Conservation (phyloP, 2,113 vertebrate species). For the Rallus limicola region DNA sequence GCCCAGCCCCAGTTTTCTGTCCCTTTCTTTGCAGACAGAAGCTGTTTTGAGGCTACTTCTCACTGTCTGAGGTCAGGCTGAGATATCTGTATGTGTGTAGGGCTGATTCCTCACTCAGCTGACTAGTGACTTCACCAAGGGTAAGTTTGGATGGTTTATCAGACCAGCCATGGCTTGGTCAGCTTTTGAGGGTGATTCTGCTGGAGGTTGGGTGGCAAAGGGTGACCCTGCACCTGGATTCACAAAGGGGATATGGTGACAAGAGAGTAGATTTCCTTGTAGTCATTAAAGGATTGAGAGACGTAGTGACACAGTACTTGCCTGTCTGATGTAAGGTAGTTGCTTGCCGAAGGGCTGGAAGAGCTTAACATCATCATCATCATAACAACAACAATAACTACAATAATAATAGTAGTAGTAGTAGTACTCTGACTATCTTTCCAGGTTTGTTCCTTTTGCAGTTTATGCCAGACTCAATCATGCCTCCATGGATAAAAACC, state of each 20-base stretch:
- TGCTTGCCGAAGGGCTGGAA: not conserved
- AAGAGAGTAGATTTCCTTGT: rapidly evolving
- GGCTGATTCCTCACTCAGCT: rapidly evolving
- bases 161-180: not conserved
- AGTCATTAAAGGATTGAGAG: rapidly evolving
- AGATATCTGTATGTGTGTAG: rapidly evolving
- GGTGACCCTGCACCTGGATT: not conserved
- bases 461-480: not conserved
- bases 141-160: not conserved
- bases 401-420: too few relatives aligned
- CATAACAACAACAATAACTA: too few relatives aligned
- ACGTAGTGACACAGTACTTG: not conserved
- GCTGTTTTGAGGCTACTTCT: not conserved
- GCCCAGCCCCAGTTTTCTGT: not conserved
- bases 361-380: too few relatives aligned
- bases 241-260: not conserved
- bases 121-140: rapidly evolving
- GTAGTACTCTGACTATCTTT: not conserved
- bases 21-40: not conserved
- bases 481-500: not conserved
- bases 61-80: not conserved
- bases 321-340: not conserved
- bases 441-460: not conserved
- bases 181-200: not conserved
- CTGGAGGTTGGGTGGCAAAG: not conserved